These are phyloP conservation scores for Andricus grossulariae DNA, from an alignment of 1,140 invertebrate species.

Conservation along the genomic window DNA sequence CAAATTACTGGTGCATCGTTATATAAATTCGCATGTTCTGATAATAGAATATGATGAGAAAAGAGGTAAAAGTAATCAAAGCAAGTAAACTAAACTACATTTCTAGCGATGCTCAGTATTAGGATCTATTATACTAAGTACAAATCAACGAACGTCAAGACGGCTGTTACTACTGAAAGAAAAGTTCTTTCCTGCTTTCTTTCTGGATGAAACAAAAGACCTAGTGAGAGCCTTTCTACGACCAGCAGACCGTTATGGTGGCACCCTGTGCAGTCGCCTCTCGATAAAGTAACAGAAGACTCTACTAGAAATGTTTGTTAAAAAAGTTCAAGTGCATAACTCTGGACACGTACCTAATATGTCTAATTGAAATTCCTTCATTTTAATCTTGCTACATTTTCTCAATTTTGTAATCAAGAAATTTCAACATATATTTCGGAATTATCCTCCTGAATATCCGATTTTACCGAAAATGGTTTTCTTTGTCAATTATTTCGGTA, in stretches of 20 bases:
- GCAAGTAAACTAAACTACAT: not conserved
- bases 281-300: not conserved
- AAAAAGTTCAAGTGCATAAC: not conserved
- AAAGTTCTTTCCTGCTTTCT: slow-evolving; percentile 1
- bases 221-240: slow-evolving; percentile 4
- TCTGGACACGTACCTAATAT: not conserved
- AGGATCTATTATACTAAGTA: not conserved
- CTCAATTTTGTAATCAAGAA: too few species aligned
- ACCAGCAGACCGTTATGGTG: slow-evolving; percentile 4
- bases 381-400: not conserved
- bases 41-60: not conserved
- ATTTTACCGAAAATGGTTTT: too few species aligned
- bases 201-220: slow-evolving; percentile 4
- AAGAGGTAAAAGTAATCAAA: not conserved
- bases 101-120: not conserved
- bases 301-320: not conserved
- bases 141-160: not conserved
- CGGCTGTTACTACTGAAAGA: not conserved
- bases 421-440: too few species aligned
- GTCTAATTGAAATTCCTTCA: not conserved
- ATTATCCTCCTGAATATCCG: too few species aligned
- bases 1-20: not conserved
- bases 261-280: not conserved
- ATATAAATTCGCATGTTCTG: not conserved
- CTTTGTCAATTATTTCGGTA: too few species aligned